Percentiles rank a stretch among this genome's conserved stretches.
These are phyloP conservation scores for Apomyelois bistriatella DNA, from an alignment of 2,888 invertebrate genomes.

Conservation along the genomic window DNA sequence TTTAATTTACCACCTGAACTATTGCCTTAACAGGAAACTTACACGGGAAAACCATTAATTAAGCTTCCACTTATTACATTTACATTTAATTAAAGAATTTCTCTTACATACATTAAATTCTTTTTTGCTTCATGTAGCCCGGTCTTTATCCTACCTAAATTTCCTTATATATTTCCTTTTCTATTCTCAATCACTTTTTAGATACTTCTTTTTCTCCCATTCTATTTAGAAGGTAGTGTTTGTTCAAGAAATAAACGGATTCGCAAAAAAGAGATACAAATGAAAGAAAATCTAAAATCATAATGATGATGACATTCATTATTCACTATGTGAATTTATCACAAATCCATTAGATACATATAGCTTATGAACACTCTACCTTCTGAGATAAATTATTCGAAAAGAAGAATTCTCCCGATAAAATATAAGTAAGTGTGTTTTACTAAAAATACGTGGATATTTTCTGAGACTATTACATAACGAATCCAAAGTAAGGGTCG, in stretches of 20 bases:
- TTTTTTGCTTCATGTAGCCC: no score
- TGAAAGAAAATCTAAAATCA: no score
- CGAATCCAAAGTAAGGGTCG: conserved; percentile 67
- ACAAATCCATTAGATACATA: not conserved
- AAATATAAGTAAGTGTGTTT: conserved; percentile 13
- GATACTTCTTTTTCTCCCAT: no score
- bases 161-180: no score
- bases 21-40: conserved; percentile 31
- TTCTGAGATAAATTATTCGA: not conserved
- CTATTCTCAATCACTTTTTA: no score
- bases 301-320: no score
- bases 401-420: not conserved
- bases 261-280: no score
- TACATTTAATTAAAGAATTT: not conserved
- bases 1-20: conserved; percentile 49
- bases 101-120: no score
- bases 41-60: conserved; percentile 25
- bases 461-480: conserved; percentile 46
- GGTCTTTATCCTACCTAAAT: no score
- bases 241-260: no score
- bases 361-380: not conserved
- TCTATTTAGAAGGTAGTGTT: no score
- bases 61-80: conserved; percentile 21
- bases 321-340: not conserved
- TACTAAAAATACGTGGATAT: conserved; percentile 34